A percentile compares a stretch with the other conserved stretches of the same genome.
phyloP scores from a whole-genome alignment of 1,140 invertebrate genomes.

The Drosophila tsacasi region DNA sequence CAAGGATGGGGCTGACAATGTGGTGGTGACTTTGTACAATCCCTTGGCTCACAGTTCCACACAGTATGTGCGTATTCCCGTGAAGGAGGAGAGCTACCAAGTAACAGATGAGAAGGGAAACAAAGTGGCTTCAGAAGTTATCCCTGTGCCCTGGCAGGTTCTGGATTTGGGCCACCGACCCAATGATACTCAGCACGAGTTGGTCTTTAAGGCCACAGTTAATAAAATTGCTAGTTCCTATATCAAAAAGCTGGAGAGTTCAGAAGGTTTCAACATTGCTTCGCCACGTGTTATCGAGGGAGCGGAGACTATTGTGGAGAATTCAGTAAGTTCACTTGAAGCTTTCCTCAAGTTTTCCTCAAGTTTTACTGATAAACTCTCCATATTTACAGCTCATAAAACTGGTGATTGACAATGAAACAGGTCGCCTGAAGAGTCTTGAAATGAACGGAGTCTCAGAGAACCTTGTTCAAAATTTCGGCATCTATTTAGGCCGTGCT shows the following conservation, averaged over 20 bases:
- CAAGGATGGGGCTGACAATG: slow-evolving; percentile 86
- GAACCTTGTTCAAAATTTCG: slow-evolving; percentile 88
- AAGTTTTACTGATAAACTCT: too few species aligned
- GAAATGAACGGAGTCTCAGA: slow-evolving; percentile 85
- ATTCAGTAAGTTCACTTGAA: slow-evolving; percentile 44
- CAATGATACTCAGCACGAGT: slow-evolving; percentile 87
- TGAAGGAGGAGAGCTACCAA: slow-evolving; percentile 87
- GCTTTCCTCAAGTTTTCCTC: background rate
- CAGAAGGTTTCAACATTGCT: background rate
- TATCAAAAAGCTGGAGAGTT: slow-evolving; percentile 27
- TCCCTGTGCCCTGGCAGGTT: slow-evolving; percentile 88
- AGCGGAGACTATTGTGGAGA: slow-evolving; percentile 46
- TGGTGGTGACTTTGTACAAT: slow-evolving; percentile 92
- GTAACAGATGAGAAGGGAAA: slow-evolving; percentile 87
- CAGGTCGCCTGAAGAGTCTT: slow-evolving; percentile 87
- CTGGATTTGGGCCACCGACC: slow-evolving; percentile 88
- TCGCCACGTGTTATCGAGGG: background rate
- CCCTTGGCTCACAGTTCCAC: slow-evolving; percentile 89
- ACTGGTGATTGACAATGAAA: slow-evolving; percentile 37
- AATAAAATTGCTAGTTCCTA: slow-evolving; percentile 54
- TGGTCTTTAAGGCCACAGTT: slow-evolving; percentile 88
- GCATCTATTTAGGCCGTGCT: slow-evolving; percentile 90
- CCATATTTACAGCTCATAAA: slow-evolving; percentile 43
- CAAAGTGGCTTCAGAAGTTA: slow-evolving; percentile 86
- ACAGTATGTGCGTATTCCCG: slow-evolving; percentile 90